phyloP scores from a whole-genome alignment of 2,113 vertebrate species.

The Dicaeum eximium region DNA sequence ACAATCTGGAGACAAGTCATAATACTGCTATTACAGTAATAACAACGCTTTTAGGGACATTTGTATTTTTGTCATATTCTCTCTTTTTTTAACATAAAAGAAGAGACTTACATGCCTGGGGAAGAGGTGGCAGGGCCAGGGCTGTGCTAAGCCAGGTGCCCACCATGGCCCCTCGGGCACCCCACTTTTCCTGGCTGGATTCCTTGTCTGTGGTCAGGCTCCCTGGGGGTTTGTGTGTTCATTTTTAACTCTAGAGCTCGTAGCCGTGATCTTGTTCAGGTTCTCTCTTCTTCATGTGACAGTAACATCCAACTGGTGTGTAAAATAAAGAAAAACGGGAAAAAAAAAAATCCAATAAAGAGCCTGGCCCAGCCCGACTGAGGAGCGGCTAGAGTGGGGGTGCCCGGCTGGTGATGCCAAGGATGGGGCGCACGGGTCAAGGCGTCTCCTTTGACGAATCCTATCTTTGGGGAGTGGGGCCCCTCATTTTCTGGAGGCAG shows the following conservation, averaged over 20 bases:
- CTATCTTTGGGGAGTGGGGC: constrained; percentile 73
- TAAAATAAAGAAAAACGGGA: constrained; percentile 42
- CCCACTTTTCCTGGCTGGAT: neutral
- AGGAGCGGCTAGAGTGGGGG: neutral
- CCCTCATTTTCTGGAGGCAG: constrained; percentile 71
- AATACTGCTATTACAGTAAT: constrained; percentile 42
- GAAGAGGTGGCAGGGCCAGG: neutral
- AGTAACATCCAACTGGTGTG: constrained; percentile 65
- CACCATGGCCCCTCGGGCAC: neutral
- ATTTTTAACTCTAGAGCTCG: constrained; percentile 66
- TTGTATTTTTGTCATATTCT: constrained; percentile 35
- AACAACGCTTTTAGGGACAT: constrained; percentile 39
- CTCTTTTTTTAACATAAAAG: constrained; percentile 32
- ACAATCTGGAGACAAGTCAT: constrained; percentile 56
- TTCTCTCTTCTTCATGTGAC: constrained; percentile 64
- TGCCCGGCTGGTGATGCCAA: neutral
- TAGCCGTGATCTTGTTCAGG: constrained; percentile 59
- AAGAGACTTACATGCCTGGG: constrained; percentile 1
- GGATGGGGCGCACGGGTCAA: neutral
- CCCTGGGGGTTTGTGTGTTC: constrained; percentile 24
- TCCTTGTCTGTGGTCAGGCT: neutral
- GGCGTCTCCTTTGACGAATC: constrained; percentile 64
- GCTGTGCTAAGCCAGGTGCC: neutral
- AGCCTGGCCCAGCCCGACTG: neutral
- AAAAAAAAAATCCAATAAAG: neutral